A percentile compares a stretch with the other conserved stretches of the same genome.
Conservation (phyloP, 2,797 vertebrate species). For the Bovichtus variegatus region DNA sequence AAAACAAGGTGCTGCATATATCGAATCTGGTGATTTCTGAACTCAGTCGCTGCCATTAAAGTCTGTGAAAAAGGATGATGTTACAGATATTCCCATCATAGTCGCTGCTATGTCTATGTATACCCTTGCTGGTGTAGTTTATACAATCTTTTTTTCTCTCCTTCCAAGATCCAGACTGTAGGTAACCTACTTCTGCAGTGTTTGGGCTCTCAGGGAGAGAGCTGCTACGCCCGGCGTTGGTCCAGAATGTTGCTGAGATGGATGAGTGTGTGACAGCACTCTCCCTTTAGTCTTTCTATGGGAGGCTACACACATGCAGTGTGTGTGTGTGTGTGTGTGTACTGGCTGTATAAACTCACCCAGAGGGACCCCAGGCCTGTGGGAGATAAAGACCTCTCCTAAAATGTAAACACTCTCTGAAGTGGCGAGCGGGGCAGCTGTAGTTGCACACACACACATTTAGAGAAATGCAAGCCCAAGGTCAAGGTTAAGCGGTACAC, state of each 20-base stretch:
- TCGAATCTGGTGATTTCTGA: slow-evolving; percentile 42
- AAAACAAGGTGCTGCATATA: slow-evolving; percentile 19
- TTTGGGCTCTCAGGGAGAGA: slow-evolving; percentile 66
- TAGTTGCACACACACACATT: slow-evolving; percentile 78
- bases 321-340: slow-evolving; percentile 48
- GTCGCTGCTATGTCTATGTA: slow-evolving; percentile 49
- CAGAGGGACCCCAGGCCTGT: slow-evolving; percentile 80
- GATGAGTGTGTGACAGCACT: slow-evolving; percentile 84
- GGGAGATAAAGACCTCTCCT: slow-evolving; percentile 86
- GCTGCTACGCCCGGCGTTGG: slow-evolving; percentile 52
- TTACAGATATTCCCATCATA: slow-evolving; percentile 44
- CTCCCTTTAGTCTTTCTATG: slow-evolving; percentile 78
- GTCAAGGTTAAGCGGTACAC: slow-evolving; percentile 87
- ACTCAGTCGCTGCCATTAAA: slow-evolving; percentile 38
- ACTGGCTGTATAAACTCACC: slow-evolving; percentile 83
- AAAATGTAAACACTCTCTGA: slow-evolving; percentile 88
- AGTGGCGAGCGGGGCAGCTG: slow-evolving; percentile 84
- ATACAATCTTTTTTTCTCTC: slow-evolving; percentile 45
- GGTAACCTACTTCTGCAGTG: slow-evolving; percentile 72
- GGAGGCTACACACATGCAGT: slow-evolving; percentile 56
- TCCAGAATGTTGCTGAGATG: slow-evolving; percentile 77
- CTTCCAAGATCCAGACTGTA: slow-evolving; percentile 50
- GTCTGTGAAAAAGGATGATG: slow-evolving; percentile 29
- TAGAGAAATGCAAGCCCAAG: slow-evolving; percentile 79
- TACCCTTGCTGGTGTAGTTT: slow-evolving; percentile 52